Percentiles rank a stretch among this genome's conserved stretches.
phyloP scores from a whole-genome alignment of 2,113 vertebrate species.

The Dryoscopus gambensis region DNA sequence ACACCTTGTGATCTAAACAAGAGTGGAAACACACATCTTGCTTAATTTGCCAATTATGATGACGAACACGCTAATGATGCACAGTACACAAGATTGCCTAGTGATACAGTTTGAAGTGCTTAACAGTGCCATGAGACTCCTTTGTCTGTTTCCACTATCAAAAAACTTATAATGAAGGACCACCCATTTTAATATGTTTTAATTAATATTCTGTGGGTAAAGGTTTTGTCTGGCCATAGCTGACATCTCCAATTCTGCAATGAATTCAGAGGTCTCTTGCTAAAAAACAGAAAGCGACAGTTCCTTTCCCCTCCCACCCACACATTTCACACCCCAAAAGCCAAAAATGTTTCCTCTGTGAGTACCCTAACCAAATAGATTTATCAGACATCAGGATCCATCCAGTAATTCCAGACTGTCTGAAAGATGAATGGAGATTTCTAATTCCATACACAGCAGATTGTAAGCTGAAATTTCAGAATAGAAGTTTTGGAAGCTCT shows the following conservation, averaged over 20 bases:
- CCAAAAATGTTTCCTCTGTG: not conserved
- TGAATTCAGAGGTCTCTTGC: not conserved
- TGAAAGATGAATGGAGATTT: not conserved
- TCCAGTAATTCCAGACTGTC: not conserved
- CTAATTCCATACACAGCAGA: not conserved
- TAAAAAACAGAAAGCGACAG: not conserved
- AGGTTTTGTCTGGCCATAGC: not conserved
- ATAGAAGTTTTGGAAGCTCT: not conserved
- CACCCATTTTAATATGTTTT: not conserved
- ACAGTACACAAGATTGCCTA: not conserved
- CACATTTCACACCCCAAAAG: not conserved
- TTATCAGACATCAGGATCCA: not conserved
- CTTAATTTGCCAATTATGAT: not conserved
- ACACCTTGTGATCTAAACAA: not conserved
- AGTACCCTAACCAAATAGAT: not conserved
- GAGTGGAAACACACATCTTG: not conserved
- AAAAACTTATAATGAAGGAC: not conserved
- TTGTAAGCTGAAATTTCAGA: not conserved
- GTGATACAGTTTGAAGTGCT: not conserved
- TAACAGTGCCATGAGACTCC: no score
- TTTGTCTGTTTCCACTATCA: not conserved
- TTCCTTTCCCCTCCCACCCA: no score
- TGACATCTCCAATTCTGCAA: not conserved
- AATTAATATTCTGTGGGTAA: not conserved
- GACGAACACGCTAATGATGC: rapidly evolving